Evolutionary conservation across 2,797 vertebrate genomes (phyloP), one percentile per base, ranked within the genome.

Genomic region (Crax fasciolata): DNA sequence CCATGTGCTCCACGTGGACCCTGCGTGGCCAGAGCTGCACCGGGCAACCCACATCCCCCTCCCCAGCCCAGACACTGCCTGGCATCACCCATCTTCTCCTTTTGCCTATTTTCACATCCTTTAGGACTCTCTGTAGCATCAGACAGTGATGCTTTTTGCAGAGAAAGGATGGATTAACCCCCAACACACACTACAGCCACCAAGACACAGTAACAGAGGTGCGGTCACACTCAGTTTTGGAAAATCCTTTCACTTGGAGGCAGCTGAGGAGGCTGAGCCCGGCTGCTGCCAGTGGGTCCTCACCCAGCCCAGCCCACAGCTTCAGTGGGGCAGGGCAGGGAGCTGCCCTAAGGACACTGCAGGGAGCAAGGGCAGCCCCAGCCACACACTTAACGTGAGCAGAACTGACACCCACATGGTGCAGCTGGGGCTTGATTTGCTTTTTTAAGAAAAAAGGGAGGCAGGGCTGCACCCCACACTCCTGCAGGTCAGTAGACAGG

Each of bases 381-480:
- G 16, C 48, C 54, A 24, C 44, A 11, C 0, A 1, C 19, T 66
- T 41, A 3, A 46, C 2, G 0, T 20, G 38, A 81, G 10, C 2
- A 1, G 32, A 67, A 38, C 38, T 32, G 49, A 58, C 11, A 65
- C 4, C 28, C 11, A 18, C 12, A 5, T 8, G 38, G 13, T 20
- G 86, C 88, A 86, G 46, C 46, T 65, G 44, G 5, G 65, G 46
- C 17, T 84, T 17, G 30, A 35, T 73, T 79, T 89, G 28, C 41
- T 21, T 25, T 35, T 13, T 3, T 13, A 39, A 80, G 25, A 9
- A 71, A 52, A 4, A 32, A 74, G 8, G 38, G 32, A 55, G 16
- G 5, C 38, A 72, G 46, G 30, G 46, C 28, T 65, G 19, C 27
- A 57, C 10, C 27, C 8, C 27, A 11, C 35, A 25, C 63, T 67